Percentiles rank a stretch among this genome's conserved stretches.
These are phyloP conservation scores for Delphinapterus leucas DNA, from an alignment of 2,113 vertebrate genomes.

Conservation along the genomic window DNA sequence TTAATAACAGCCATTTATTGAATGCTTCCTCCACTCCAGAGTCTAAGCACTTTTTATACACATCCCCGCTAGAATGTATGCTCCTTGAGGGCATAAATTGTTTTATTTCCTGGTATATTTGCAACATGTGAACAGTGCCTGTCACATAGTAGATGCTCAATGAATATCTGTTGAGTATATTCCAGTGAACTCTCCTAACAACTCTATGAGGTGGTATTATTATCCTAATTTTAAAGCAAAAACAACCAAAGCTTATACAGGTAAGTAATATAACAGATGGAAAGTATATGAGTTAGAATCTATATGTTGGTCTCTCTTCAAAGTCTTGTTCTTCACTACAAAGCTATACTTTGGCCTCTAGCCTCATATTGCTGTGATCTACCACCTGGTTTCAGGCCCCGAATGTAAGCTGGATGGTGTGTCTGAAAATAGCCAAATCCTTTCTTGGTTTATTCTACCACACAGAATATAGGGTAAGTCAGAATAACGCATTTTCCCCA, in stretches of 20 bases:
- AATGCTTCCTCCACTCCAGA: not conserved
- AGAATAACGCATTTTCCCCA: not conserved
- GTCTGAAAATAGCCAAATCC: not conserved
- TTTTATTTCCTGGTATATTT: not conserved
- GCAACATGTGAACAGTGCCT: not conserved
- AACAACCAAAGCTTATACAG: not conserved
- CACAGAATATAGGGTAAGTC: not conserved
- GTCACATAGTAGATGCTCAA: not conserved
- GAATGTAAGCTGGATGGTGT: not conserved
- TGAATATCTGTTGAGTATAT: not conserved
- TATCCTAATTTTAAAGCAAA: constrained; percentile 17
- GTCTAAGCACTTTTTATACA: not conserved
- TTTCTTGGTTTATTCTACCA: not conserved
- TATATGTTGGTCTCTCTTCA: not conserved
- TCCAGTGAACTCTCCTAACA: not conserved
- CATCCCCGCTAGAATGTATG: not conserved
- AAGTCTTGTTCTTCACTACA: not conserved
- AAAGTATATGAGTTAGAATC: not conserved
- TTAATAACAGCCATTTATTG: constrained; percentile 8
- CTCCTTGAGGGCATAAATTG: not conserved
- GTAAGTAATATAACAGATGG: not conserved
- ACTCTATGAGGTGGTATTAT: not conserved
- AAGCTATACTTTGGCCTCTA: not conserved
- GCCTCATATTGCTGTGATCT: not conserved
- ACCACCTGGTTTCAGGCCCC: not conserved